A percentile compares a stretch with the other conserved stretches of the same genome.
phyloP scores from a whole-genome alignment of 2,888 invertebrate genomes.

The Synanthedon andrenaeformis region DNA sequence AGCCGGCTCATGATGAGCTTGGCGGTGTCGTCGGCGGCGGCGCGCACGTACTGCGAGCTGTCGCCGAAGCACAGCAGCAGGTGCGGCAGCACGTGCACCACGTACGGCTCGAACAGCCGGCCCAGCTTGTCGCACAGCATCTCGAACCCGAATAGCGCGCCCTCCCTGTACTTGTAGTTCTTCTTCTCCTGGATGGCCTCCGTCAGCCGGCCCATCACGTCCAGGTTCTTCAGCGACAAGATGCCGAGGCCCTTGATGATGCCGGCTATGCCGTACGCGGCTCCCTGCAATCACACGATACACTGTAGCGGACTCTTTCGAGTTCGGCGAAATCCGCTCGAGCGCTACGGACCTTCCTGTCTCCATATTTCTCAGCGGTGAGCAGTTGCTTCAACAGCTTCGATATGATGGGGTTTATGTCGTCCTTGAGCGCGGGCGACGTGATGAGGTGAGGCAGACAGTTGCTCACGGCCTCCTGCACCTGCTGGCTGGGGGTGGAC shows the following conservation, averaged over 20 bases:
- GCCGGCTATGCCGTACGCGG: constrained; percentile 97
- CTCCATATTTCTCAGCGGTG: constrained; percentile 93
- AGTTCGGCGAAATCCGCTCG: neutral
- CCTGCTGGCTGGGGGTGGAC: constrained; percentile 96
- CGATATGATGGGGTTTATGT: constrained; percentile 89
- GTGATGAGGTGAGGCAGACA: constrained; percentile 92
- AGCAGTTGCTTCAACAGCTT: constrained; percentile 88
- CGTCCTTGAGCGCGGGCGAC: constrained; percentile 87
- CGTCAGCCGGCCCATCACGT: constrained; percentile 94
- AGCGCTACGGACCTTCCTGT: constrained; percentile 63
- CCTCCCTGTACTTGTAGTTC: constrained; percentile 93
- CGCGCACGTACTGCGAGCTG: constrained; percentile 92
- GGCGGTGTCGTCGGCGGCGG: constrained; percentile 96
- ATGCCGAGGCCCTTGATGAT: constrained; percentile 97
- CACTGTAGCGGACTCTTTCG: neutral
- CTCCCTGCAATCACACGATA: constrained; percentile 72
- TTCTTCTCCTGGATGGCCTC: constrained; percentile 97
- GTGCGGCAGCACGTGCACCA: constrained; percentile 96
- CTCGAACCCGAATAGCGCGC: constrained; percentile 97
- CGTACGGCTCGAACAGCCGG: constrained; percentile 97
- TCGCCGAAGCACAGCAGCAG: constrained; percentile 96
- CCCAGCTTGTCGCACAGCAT: constrained; percentile 96
- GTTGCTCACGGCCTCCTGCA: constrained; percentile 96
- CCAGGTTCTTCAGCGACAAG: constrained; percentile 91
- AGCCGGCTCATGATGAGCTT: constrained; percentile 95